Evolutionary conservation across 2,888 invertebrate genomes (phyloP).

Genomic region (Andrena bucephala): DNA sequence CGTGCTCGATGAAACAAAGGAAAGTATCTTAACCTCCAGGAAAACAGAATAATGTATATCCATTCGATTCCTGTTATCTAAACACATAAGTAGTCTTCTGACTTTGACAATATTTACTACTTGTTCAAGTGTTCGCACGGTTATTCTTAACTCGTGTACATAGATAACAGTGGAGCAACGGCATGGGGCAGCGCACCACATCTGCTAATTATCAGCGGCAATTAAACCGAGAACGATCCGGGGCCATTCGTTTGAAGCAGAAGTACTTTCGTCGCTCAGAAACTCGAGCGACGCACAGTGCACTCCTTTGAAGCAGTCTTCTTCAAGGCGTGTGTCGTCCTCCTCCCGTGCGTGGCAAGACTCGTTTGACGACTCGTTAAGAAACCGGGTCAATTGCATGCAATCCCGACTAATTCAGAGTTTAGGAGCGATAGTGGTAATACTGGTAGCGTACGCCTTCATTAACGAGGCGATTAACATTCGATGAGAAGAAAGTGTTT

Average conservation of each 20-base stretch:
- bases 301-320: slow-evolving; percentile 36
- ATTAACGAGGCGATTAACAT: slow-evolving; percentile 58
- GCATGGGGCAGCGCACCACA: slow-evolving; percentile 11
- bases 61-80: background rate
- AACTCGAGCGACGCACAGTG: slow-evolving; percentile 33
- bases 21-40: background rate
- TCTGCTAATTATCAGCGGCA: slow-evolving; percentile 44
- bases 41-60: background rate
- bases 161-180: slow-evolving; percentile 12
- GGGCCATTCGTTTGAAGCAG: slow-evolving; percentile 21
- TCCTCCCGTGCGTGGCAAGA: slow-evolving; percentile 54
- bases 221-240: slow-evolving; percentile 44
- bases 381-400: slow-evolving; percentile 76
- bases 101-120: slow-evolving; percentile 14
- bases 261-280: slow-evolving; percentile 30
- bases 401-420: slow-evolving; percentile 70
- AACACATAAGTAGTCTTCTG: background rate
- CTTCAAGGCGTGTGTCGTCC: slow-evolving; percentile 55
- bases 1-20: too few relatives aligned
- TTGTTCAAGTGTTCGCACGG: slow-evolving; percentile 6
- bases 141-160: slow-evolving; percentile 22
- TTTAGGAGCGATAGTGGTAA: slow-evolving; percentile 68
- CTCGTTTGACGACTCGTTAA: slow-evolving; percentile 72
- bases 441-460: slow-evolving; percentile 49
- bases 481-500: slow-evolving; percentile 53